Evolutionary conservation across 2,797 vertebrate species (phyloP).

Genomic region (Carapus acus): DNA sequence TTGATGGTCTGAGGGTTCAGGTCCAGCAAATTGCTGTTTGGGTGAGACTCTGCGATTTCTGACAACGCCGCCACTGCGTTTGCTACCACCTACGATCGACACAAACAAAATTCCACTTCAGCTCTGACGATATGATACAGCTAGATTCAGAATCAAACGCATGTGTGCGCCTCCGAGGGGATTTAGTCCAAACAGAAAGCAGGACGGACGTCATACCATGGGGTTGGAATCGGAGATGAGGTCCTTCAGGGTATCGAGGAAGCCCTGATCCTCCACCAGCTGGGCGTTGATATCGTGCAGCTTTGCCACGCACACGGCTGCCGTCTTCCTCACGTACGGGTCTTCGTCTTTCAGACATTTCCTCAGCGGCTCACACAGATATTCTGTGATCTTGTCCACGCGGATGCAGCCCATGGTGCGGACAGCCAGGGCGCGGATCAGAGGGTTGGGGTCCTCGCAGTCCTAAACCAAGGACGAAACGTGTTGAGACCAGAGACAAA

Average conservation of each 20-base stretch:
- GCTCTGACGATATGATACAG: not conserved
- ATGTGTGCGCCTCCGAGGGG: conserved; percentile 6
- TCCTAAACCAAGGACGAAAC: conserved; percentile 68
- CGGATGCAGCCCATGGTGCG: conserved; percentile 97
- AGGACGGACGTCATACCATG: conserved; percentile 74
- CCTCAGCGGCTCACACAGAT: conserved; percentile 91
- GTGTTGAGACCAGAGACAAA: not conserved
- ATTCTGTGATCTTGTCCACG: conserved; percentile 96
- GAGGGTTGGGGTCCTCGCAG: conserved; percentile 95
- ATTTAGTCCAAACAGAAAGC: not conserved
- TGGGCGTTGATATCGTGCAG: conserved; percentile 97
- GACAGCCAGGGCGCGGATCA: conserved; percentile 92
- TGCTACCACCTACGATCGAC: conserved; percentile 83
- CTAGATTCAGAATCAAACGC: not conserved
- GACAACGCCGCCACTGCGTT: conserved; percentile 94
- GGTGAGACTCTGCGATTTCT: conserved; percentile 94
- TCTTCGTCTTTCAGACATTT: conserved; percentile 98
- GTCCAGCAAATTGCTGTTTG: conserved; percentile 93
- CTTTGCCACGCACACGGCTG: conserved; percentile 94
- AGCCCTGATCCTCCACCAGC: conserved; percentile 94
- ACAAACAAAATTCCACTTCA: conserved; percentile 6
- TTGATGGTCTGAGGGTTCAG: conserved; percentile 97
- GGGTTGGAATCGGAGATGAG: conserved; percentile 97
- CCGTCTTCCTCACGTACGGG: conserved; percentile 94
- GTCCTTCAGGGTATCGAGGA: conserved; percentile 94